These are phyloP conservation scores for Hesperia comma DNA, from an alignment of 2,888 invertebrate genomes.

Conservation along the genomic window DNA sequence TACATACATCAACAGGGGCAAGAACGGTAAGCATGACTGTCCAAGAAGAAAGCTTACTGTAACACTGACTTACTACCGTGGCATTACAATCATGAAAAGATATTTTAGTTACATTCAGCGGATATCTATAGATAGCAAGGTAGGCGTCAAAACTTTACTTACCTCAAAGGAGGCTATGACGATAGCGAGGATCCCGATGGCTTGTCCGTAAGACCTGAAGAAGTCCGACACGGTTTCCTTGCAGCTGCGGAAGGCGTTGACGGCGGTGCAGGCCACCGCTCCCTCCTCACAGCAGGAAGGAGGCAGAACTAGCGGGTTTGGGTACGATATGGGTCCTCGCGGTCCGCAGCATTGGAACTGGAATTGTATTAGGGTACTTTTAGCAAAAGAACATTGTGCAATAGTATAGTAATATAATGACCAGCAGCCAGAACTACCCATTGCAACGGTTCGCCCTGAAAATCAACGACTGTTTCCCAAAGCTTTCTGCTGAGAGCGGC, in stretches of 20 bases:
- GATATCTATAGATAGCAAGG: not conserved
- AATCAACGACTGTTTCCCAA: too few species aligned
- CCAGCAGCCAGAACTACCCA: too few species aligned
- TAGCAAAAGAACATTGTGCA: too few species aligned
- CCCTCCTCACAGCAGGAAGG: conserved; percentile 70
- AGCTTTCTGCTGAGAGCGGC: too few species aligned
- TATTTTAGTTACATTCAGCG: too few species aligned
- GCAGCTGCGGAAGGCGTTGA: conserved; percentile 78
- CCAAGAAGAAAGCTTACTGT: too few species aligned
- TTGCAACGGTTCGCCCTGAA: too few species aligned
- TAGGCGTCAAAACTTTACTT: not conserved
- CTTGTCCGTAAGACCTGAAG: conserved; percentile 73
- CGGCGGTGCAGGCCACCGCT: conserved; percentile 52
- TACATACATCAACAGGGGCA: too few species aligned
- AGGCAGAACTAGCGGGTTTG: conserved; percentile 53
- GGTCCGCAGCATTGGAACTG: conserved; percentile 85
- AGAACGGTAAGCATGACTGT: too few species aligned
- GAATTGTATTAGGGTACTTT: conserved; percentile 38
- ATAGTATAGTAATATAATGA: too few species aligned
- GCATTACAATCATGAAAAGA: too few species aligned
- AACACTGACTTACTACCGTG: too few species aligned
- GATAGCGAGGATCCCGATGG: conserved; percentile 85
- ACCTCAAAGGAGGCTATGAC: conserved; percentile 88
- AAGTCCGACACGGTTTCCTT: conserved; percentile 61
- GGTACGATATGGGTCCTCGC: conserved; percentile 62